Evolutionary conservation across 2,797 vertebrate genomes (phyloP), one percentile per base, ranked within the genome.

Genomic region (Anniella stebbinsi): DNA sequence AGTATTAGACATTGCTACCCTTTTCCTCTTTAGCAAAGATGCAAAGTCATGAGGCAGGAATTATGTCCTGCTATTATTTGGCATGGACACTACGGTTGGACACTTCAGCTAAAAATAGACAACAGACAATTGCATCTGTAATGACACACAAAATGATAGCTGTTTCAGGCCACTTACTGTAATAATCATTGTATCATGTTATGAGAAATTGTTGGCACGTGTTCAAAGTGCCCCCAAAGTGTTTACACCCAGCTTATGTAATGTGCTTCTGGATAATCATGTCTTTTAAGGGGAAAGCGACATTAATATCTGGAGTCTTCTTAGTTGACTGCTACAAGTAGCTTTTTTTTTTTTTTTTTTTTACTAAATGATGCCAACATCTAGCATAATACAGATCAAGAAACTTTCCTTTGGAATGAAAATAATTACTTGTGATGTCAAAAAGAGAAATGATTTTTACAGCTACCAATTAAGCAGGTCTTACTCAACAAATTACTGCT

Each of bases 11-110:
- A 75, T 60, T n/a, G 69, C 41, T 87, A 89, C 92, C 92, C 82
- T 88, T 91, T 87, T 69, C 76, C 87, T 90, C 18, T 81, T 83
- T 60, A 91, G 69, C 41, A 90, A 93, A 92, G 92, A 72, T 51
- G 51, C 77, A 77, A 93, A 92, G 91, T 92, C 82, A 91, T 89
- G 93, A 84, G 25, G 84, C 80, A 90, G 75, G 86, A 94, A 93
- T 95, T 93, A 51, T 87, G 85, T 84, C 80, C 88, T 60, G 90
- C 88, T 92, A 93, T 93, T 92, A 89, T 92, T 95, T 95, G 93
- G 87, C 91, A 92, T 76, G 69, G 30, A 69, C 81, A 87, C 41
- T 91, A 90, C 94, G 93, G 81, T 92, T 92, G 86, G 92, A 92
- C 86, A 36, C 91, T 92, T 28, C 80, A 84, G 89, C 84, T 93